Evolutionary conservation across 2,888 invertebrate genomes (phyloP).

Genomic region (Celastrina argiolus): DNA sequence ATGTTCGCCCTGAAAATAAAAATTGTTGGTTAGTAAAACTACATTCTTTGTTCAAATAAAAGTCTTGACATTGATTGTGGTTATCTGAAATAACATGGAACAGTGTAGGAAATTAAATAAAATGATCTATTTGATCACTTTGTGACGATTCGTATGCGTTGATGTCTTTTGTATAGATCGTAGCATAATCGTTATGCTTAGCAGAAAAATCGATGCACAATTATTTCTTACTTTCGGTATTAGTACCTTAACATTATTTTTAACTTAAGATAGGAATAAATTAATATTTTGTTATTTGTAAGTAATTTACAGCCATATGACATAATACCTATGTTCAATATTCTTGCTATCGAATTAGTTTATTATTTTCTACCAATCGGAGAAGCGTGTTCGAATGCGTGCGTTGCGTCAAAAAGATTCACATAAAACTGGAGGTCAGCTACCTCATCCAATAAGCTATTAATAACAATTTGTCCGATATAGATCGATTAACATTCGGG

Average conservation of each 20-base stretch:
- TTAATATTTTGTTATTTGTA: not conserved
- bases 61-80: too few relatives aligned
- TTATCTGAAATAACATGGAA: too few relatives aligned
- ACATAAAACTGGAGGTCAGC: conserved; percentile 3
- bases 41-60: too few relatives aligned
- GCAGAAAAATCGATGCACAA: not conserved
- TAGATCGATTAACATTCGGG: conserved; percentile 25
- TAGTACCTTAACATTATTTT: too few relatives aligned
- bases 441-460: not conserved
- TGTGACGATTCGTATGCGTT: not conserved
- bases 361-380: not conserved
- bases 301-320: not conserved
- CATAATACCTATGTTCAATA: not conserved
- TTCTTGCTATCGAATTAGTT: not conserved
- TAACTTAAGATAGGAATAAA: too few relatives aligned
- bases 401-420: not conserved
- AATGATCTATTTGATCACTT: not conserved
- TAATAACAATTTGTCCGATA: not conserved
- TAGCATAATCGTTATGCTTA: not conserved
- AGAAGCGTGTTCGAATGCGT: not conserved
- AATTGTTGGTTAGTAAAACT: not conserved
- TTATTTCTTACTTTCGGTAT: too few relatives aligned
- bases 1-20: conserved; percentile 80
- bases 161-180: not conserved
- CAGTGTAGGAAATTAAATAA: not conserved